These are phyloP conservation scores for Lophochroa leadbeateri DNA, from an alignment of 2,113 vertebrate genomes.

Conservation along the genomic window DNA sequence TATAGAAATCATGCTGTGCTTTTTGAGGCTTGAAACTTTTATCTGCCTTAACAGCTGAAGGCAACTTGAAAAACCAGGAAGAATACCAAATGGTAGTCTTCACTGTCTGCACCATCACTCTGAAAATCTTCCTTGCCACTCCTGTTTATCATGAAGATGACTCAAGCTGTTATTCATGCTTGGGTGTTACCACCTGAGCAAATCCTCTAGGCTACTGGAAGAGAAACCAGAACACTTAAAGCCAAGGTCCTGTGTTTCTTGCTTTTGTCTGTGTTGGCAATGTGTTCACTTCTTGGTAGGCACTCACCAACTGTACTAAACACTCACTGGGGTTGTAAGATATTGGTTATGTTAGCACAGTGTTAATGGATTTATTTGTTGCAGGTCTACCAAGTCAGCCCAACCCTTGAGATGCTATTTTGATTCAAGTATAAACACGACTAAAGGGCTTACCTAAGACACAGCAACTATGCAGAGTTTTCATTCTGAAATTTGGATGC, in stretches of 20 bases:
- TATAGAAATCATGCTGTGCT: background rate
- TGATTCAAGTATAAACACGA: conserved; percentile 47
- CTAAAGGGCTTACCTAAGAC: conserved; percentile 5
- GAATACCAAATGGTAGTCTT: background rate
- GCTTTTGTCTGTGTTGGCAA: background rate
- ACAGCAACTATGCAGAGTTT: background rate
- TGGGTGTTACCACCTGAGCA: conserved; percentile 2
- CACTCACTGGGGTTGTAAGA: background rate
- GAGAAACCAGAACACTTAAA: background rate
- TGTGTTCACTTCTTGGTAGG: background rate
- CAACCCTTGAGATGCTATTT: conserved; percentile 17
- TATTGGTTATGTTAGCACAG: background rate
- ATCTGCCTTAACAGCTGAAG: background rate
- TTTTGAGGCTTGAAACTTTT: background rate
- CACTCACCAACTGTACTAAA: background rate
- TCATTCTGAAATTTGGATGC: background rate
- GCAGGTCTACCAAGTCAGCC: background rate
- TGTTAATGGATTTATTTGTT: background rate
- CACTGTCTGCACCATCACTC: conserved; percentile 11
- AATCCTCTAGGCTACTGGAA: conserved; percentile 20
- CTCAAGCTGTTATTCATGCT: conserved; percentile 20
- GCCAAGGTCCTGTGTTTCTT: background rate
- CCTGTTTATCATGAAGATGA: background rate
- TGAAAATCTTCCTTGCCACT: conserved; percentile 51
- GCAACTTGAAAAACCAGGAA: conserved; percentile 21